Base-by-base conservation (phyloP, 2,888 invertebrate species). In the Catocala sponsa region DNA sequence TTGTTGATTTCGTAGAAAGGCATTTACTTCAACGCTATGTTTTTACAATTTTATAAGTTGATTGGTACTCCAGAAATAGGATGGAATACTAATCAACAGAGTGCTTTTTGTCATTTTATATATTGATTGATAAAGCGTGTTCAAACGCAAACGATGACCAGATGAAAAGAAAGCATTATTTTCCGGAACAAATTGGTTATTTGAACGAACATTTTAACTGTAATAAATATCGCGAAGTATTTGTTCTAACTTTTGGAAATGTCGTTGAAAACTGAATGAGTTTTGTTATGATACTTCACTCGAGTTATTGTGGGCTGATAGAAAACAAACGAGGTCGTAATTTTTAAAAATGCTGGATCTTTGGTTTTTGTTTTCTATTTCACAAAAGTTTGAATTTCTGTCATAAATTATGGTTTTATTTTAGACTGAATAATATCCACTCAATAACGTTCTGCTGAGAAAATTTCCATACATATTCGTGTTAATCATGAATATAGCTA, bases 101-200 rank as follows among this genome's bases (percentile, higher is more conserved):
- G 85, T 86, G 86, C 72, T 81, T 84, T 77, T 62, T 76, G 73
- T 79, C 68, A 76, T 79, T 78, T 74, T 79, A 78, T 76, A 59
- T 80, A 76, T 76, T 68, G 70, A 74, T 79, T 78, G 70, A 59
- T 74, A 59, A 62, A 72, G 54, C 46, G 7, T 59, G 70, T 73
- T 77, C 74, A 76, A 62, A 59, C 13, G 51, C 57, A 70, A 76
- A 68, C 63, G 55, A 65, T 75, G 72, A 65, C 68, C 72, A 32
- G 46, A 67, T 51, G 47, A 63, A 72, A 61, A 49, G 12, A 55
- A 62, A 56, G 57, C 48, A 61, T 60, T 67, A 67, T 70, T 70
- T 72, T 63, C 48, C 42, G 10, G 53, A 55, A 65, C 54, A 59
- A 68, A 70, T 63, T 65, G 58, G 46, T 44, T 59, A 54, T 60